Percentiles rank a stretch among this genome's conserved stretches.
phyloP scores from a whole-genome alignment of 2,888 invertebrate genomes.

The Entomobrya multifasciata region DNA sequence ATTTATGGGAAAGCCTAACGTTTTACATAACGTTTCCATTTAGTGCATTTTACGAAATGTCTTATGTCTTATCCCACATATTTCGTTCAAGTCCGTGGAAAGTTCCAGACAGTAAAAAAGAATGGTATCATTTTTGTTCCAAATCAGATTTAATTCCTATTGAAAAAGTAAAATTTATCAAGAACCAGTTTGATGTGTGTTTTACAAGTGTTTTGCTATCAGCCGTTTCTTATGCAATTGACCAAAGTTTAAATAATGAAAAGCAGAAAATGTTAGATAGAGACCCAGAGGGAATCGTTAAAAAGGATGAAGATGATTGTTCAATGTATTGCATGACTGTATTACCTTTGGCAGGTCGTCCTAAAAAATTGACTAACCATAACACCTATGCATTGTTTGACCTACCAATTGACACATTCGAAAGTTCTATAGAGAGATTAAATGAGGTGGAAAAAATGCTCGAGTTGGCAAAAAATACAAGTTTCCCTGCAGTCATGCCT shows the following conservation, averaged over 20 bases:
- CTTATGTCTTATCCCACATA: not conserved
- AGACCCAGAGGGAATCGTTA: too few relatives aligned
- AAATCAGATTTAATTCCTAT: not conserved
- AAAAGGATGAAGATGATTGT: too few relatives aligned
- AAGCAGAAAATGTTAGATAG: not conserved
- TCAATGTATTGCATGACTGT: not conserved
- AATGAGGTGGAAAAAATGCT: not conserved
- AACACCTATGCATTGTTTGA: not conserved
- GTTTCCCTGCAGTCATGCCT: not conserved
- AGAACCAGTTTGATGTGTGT: not conserved
- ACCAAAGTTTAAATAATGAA: not conserved
- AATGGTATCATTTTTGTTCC: not conserved
- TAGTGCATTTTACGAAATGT: not conserved
- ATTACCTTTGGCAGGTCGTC: not conserved
- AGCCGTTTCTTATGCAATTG: constrained; percentile 6
- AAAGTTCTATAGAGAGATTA: not conserved
- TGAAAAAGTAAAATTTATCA: not conserved
- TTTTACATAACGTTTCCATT: too few relatives aligned
- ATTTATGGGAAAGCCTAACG: not conserved
- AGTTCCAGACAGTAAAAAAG: not conserved
- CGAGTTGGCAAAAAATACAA: not conserved
- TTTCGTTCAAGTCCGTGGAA: not conserved
- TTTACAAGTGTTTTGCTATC: constrained; percentile 41
- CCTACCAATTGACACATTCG: not conserved
- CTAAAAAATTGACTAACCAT: not conserved